These are phyloP conservation scores for Hyphantria cunea DNA, from an alignment of 1,140 invertebrate species.

Conservation along the genomic window DNA sequence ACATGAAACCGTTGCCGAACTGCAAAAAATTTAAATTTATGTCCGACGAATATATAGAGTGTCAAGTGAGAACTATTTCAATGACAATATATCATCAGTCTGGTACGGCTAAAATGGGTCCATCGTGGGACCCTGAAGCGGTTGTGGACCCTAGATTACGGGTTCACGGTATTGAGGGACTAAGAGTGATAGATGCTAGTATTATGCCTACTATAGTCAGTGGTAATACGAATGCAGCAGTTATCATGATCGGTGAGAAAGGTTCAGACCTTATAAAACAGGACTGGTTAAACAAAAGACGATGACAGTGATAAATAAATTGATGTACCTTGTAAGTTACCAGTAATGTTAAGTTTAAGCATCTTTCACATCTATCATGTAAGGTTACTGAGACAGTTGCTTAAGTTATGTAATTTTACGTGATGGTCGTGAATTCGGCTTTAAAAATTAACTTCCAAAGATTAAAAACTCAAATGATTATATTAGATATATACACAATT, in stretches of 20 bases:
- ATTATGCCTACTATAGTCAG: conserved; percentile 92
- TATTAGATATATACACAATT: no score
- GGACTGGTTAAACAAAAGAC: conserved; percentile 62
- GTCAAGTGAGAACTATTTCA: conserved; percentile 91
- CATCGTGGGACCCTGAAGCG: conserved; percentile 86
- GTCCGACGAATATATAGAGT: conserved; percentile 92
- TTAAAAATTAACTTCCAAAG: conserved; percentile 15
- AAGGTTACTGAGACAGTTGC: not conserved
- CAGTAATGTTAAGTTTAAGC: conserved; percentile 13
- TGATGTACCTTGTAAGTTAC: conserved; percentile 28
- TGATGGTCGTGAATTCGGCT: not conserved
- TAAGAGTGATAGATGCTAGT: conserved; percentile 93
- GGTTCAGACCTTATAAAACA: conserved; percentile 83
- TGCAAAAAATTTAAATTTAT: conserved; percentile 88
- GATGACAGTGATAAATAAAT: conserved; percentile 21
- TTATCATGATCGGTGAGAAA: conserved; percentile 85
- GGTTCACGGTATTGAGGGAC: conserved; percentile 89
- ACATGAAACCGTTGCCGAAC: conserved; percentile 89
- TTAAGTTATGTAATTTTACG: not conserved
- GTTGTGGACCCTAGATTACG: conserved; percentile 91
- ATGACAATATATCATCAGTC: conserved; percentile 94
- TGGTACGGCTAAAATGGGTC: conserved; percentile 93
- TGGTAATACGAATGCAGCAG: conserved; percentile 83
- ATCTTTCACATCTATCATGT: not conserved
- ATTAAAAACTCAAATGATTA: not conserved